phyloP scores from a whole-genome alignment of 2,888 invertebrate genomes.

The Drosophila glabriapex region DNA sequence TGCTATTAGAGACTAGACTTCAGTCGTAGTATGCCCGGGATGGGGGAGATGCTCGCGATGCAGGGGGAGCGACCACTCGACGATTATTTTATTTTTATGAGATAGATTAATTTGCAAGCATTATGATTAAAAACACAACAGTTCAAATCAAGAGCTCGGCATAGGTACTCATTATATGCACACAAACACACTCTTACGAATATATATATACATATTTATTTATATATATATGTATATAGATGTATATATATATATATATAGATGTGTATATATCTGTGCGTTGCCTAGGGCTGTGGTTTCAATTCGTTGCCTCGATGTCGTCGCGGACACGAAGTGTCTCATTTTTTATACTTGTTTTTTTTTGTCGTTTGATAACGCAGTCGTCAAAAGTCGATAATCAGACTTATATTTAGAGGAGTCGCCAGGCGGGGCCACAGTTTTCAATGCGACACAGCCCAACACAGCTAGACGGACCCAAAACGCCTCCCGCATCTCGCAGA shows the following conservation, averaged over 20 bases:
- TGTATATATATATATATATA: not conserved
- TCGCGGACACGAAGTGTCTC: not conserved
- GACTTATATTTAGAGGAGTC: slow-evolving; percentile 68
- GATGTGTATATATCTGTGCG: slow-evolving; percentile 15
- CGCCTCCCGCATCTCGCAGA: not conserved
- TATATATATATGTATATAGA: not conserved
- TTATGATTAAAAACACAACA: slow-evolving; percentile 32
- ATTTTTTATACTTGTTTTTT: not conserved
- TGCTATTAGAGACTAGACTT: not conserved
- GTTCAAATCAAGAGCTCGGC: slow-evolving; percentile 14
- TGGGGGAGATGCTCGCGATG: not conserved
- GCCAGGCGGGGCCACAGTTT: slow-evolving; percentile 64
- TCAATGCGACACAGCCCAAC: slow-evolving; percentile 46
- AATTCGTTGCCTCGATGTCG: not conserved
- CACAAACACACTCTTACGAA: not conserved
- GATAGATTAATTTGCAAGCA: slow-evolving; percentile 50
- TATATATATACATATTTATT: not conserved
- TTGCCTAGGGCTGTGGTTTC: not conserved
- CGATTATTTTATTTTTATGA: slow-evolving; percentile 35
- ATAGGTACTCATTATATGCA: slow-evolving; percentile 1
- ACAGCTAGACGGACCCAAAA: slow-evolving; percentile 13
- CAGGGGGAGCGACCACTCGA: slow-evolving; percentile 32
- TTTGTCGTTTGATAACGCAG: slow-evolving; percentile 42
- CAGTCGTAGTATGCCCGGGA: not conserved
- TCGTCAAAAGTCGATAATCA: slow-evolving; percentile 35